Base-by-base conservation (phyloP, 2,888 invertebrate species). In the Sarcophaga rosellei region DNA sequence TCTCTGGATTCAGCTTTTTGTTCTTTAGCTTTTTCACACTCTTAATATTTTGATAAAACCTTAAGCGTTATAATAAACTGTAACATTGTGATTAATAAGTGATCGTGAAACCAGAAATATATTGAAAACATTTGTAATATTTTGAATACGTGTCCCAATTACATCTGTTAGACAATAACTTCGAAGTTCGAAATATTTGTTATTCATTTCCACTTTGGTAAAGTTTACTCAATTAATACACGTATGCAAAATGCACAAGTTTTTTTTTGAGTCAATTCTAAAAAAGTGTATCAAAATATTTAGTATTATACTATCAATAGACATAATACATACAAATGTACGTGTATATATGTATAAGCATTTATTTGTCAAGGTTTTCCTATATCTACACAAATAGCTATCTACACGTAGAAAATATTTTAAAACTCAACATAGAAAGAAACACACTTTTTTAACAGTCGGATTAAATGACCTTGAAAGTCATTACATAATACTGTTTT, bases 291-390 rank as follows among this genome's bases (percentile, higher is more conserved):
- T 10, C n/a, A 70, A 1, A 66, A 44, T 44, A 25, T 25, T 63
- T 63, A 63, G 63, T 25, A 69, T 35, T 35, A 35, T 35, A 35
- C 10, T 35, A 35, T 35, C 35, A 35, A 10, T 35, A 35, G 35
- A 35, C 10, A 35, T 10, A 35, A 10, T 10, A 35, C 3, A 35
- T 10, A 35, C 10, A 35, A 35, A 35, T 10, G 2, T 35, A 35
- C 10, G 35, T 8, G 35, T 2, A 10, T 35, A 35, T 70, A 21
- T 57, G 11, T 25, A 15, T 70, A 57, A n/a, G 17, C 57, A 17
- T 57, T 57, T 57, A 17, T 57, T 57, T 57, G 53, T 59, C 70
- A 70, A 70, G 70, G 70, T 70, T 70, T 70, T 57, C 57, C 70
- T 70, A 70, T 70, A 10, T 59, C 20, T 57, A 65, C 20, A 21